phyloP scores from a whole-genome alignment of 2,888 invertebrate species.

The Ormia ochracea region DNA sequence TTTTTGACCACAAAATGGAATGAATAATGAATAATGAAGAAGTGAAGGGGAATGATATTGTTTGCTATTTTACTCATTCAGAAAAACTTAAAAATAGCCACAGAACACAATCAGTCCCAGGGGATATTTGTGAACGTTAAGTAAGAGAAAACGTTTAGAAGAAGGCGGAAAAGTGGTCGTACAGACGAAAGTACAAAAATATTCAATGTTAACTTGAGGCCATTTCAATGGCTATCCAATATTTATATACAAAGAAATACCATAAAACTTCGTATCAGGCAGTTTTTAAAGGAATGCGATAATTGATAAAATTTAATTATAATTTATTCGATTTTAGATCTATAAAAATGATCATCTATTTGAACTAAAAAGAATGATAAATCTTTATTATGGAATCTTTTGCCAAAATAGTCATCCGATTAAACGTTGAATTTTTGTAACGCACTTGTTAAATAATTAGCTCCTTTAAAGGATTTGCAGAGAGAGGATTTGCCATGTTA shows the following conservation, averaged over 20 bases:
- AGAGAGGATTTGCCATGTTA: neutral
- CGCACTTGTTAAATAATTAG: neutral
- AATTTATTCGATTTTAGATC: too few relatives aligned
- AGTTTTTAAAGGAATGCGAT: slow-evolving; percentile 9
- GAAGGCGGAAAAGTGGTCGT: slow-evolving; percentile 43
- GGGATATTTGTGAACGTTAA: slow-evolving; percentile 48
- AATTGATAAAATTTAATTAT: too few relatives aligned
- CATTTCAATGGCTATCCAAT: slow-evolving; percentile 67
- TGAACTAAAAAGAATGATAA: too few relatives aligned
- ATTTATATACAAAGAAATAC: neutral
- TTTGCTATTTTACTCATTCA: neutral
- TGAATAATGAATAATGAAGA: neutral
- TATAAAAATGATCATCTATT: too few relatives aligned
- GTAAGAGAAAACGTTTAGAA: slow-evolving; percentile 31
- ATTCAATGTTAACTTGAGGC: slow-evolving; percentile 66
- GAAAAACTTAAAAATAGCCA: slow-evolving; percentile 30
- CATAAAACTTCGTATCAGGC: neutral
- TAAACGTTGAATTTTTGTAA: too few relatives aligned
- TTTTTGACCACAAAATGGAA: slow-evolving; percentile 44
- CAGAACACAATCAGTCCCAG: slow-evolving; percentile 51
- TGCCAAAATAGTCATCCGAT: too few relatives aligned
- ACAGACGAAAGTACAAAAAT: slow-evolving; percentile 6
- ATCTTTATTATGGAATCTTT: too few relatives aligned
- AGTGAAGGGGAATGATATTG: neutral
- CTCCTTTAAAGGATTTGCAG: neutral